phyloP scores from a whole-genome alignment of 2,113 vertebrate species.

The Dasypus novemcinctus region DNA sequence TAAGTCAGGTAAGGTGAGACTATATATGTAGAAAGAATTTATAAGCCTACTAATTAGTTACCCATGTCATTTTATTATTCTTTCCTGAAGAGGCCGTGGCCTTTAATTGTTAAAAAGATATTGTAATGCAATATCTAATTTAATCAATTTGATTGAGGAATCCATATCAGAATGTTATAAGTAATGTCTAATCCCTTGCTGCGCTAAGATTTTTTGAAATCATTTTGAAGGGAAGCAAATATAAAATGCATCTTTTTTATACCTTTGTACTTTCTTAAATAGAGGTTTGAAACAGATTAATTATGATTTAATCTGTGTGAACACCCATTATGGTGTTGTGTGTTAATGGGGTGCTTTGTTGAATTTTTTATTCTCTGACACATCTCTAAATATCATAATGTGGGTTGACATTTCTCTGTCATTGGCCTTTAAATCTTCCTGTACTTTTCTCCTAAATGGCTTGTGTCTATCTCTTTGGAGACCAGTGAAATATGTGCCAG shows the following conservation, averaged over 20 bases:
- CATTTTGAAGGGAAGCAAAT: conserved; percentile 3
- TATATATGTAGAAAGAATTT: background rate
- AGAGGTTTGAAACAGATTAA: background rate
- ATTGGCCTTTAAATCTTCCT: background rate
- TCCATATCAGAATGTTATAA: background rate
- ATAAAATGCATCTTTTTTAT: background rate
- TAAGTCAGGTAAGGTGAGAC: background rate
- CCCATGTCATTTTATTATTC: conserved; percentile 17
- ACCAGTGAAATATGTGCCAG: background rate
- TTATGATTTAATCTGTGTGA: background rate
- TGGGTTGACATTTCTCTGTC: background rate
- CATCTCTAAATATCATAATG: background rate
- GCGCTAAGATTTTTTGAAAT: background rate
- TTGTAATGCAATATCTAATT: background rate
- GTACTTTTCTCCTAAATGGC: background rate
- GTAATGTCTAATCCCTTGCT: background rate
- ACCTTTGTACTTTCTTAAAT: background rate
- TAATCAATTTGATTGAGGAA: background rate
- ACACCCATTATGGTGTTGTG: background rate
- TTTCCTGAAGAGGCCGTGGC: conserved; percentile 43
- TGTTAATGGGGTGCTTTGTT: background rate
- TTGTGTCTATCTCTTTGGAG: background rate
- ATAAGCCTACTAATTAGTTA: background rate
- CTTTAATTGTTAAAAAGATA: conserved; percentile 20
- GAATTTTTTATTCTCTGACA: background rate